A percentile compares a stretch with the other conserved stretches of the same genome.
These are phyloP conservation scores for Chrysodeixis includens DNA, from an alignment of 2,888 invertebrate genomes.

Conservation along the genomic window DNA sequence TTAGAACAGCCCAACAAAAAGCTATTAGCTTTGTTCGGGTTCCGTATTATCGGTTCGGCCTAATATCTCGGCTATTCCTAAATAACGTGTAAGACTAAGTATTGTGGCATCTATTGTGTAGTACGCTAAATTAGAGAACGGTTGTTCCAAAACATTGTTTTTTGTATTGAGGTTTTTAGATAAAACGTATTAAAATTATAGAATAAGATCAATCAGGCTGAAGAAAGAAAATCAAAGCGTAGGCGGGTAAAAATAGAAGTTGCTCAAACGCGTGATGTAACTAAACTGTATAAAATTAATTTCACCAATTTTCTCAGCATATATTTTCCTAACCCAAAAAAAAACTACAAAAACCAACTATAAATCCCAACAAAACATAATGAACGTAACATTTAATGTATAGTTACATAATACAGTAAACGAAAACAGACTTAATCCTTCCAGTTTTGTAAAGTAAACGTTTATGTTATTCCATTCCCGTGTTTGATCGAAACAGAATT, in stretches of 20 bases:
- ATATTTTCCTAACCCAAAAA: background rate
- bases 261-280: too few relatives aligned
- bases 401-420: conserved; percentile 16
- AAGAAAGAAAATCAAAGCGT: too few relatives aligned
- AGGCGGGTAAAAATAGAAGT: too few relatives aligned
- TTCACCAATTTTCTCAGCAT: too few relatives aligned
- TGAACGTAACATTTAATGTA: background rate
- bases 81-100: conserved; percentile 16
- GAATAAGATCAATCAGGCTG: too few relatives aligned
- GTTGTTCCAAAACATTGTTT: conserved; percentile 5
- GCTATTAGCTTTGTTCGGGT: conserved; percentile 50
- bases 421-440: conserved; percentile 31
- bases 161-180: too few relatives aligned
- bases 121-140: conserved; percentile 12
- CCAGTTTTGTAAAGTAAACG: conserved; percentile 43
- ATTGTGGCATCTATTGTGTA: background rate
- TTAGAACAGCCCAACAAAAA: conserved; percentile 57
- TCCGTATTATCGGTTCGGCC: conserved; percentile 46
- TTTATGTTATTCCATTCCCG: conserved; percentile 47
- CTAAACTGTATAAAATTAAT: too few relatives aligned
- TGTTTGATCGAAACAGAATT: conserved; percentile 55
- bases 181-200: too few relatives aligned
- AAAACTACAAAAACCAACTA: background rate
- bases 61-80: conserved; percentile 31
- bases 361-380: background rate